phyloP scores from a whole-genome alignment of 2,797 vertebrate species.

The Phyllotis vaccarum region DNA sequence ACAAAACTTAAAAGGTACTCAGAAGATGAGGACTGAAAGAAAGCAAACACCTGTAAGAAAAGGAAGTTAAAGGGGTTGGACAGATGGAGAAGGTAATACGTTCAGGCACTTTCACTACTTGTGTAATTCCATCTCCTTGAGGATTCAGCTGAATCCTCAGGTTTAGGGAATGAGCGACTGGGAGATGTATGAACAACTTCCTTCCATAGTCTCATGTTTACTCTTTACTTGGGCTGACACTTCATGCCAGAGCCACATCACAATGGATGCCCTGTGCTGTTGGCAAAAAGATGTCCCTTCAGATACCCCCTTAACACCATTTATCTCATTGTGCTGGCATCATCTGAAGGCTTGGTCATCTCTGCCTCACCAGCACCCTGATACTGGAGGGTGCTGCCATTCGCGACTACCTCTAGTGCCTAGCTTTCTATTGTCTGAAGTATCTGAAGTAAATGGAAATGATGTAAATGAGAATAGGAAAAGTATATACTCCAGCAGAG shows the following conservation, averaged over 20 bases:
- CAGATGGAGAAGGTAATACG: neutral
- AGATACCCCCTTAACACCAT: neutral
- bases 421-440: neutral
- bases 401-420: neutral
- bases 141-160: conserved; percentile 69
- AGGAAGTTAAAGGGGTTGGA: neutral
- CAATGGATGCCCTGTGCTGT: neutral
- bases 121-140: neutral
- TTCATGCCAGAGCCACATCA: neutral
- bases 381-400: neutral
- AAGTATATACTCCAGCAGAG: neutral
- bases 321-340: neutral
- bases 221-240: neutral
- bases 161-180: conserved; percentile 72
- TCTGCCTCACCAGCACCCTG: neutral
- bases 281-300: neutral
- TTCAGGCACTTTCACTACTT: neutral
- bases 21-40: neutral
- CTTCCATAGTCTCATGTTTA: conserved; percentile 17
- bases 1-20: neutral
- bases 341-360: neutral
- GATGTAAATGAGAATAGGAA: neutral
- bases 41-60: neutral
- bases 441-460: conserved; percentile 13
- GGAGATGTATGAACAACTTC: conserved; percentile 9